Evolutionary conservation across 1,140 invertebrate genomes (phyloP), one percentile per base, ranked within the genome.

Genomic region (Grapholita molesta): DNA sequence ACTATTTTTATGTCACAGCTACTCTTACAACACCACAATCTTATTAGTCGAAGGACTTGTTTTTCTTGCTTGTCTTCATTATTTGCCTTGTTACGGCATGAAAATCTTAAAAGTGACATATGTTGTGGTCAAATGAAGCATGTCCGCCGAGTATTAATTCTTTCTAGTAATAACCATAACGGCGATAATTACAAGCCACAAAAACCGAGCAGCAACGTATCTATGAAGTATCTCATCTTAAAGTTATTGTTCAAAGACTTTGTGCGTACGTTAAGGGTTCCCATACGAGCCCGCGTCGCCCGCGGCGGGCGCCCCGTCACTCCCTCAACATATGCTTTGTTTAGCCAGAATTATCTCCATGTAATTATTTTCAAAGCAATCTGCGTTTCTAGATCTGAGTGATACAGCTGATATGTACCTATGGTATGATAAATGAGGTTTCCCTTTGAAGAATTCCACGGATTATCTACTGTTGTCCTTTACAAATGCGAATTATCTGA

Each of bases 351-450:
- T 74, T 73, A 71, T 77, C 66, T 67, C 69, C 57, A 74, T 70
- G 75, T 83, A 88, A 90, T 90, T 86, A 90, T 85, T 82, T 86
- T 82, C 78, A 78, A 69, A 76, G 83, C 79, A 86, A 87, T 88
- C 80, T 83, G 79, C 76, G 73, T 84, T 78, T 79, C 66, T 73
- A 38, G 65, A 69, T 48, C 8, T 48, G 42, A 48, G 18, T 48
- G 42, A 21, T 48, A 48, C 21, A 48, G 18, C 7, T 48, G 42
- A 21, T 48, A 48, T 48, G 42, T 48, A 2, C 42, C 8, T 48
- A 21, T 48, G 42, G n/a, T 15, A 21, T 38, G n/a, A 38, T 38
- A 38, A 38, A 38, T 38, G 35, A 35, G 33, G 33, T 38, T 38
- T 38, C n/a, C n/a, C 35, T 38, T 15, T 38, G 35, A 30, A 30